A percentile compares a stretch with the other conserved stretches of the same genome.
phyloP scores from a whole-genome alignment of 2,888 invertebrate genomes.

The Synanthedon tipuliformis region DNA sequence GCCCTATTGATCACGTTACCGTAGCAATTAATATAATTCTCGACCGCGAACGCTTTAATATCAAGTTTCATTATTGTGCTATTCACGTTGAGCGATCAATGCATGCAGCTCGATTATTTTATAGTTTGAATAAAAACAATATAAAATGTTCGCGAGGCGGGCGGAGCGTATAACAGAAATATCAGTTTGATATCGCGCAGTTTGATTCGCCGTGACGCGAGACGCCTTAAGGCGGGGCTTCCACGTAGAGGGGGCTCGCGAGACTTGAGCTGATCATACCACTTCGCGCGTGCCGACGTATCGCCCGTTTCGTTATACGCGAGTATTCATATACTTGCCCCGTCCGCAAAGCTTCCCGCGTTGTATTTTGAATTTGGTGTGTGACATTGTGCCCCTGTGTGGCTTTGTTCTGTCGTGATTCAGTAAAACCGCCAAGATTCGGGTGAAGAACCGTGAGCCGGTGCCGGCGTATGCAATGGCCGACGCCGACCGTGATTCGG shows the following conservation, averaged over 20 bases:
- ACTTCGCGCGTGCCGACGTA: constrained; percentile 40
- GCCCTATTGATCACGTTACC: constrained; percentile 8
- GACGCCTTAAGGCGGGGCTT: constrained; percentile 62
- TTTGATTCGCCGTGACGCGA: constrained; percentile 61
- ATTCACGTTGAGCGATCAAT: constrained; percentile 32
- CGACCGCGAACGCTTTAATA: not conserved
- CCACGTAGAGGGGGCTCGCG: constrained; percentile 32
- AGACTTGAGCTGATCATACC: constrained; percentile 34
- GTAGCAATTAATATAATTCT: constrained; percentile 10
- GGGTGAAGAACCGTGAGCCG: constrained; percentile 89
- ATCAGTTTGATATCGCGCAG: constrained; percentile 64
- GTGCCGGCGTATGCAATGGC: constrained; percentile 88
- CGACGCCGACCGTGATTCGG: constrained; percentile 76
- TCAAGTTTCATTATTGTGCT: constrained; percentile 26
- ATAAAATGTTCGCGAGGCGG: constrained; percentile 35
- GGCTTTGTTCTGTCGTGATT: constrained; percentile 41
- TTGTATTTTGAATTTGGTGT: constrained; percentile 38
- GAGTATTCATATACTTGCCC: constrained; percentile 7
- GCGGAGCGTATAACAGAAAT: constrained; percentile 58
- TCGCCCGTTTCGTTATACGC: constrained; percentile 27
- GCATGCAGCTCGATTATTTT: constrained; percentile 49
- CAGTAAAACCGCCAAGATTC: constrained; percentile 78
- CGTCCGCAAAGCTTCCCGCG: constrained; percentile 15
- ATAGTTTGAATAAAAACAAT: constrained; percentile 65
- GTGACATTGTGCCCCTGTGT: constrained; percentile 37